These are phyloP conservation scores for Diploptera punctata DNA, from an alignment of 2,888 invertebrate species.

Conservation along the genomic window DNA sequence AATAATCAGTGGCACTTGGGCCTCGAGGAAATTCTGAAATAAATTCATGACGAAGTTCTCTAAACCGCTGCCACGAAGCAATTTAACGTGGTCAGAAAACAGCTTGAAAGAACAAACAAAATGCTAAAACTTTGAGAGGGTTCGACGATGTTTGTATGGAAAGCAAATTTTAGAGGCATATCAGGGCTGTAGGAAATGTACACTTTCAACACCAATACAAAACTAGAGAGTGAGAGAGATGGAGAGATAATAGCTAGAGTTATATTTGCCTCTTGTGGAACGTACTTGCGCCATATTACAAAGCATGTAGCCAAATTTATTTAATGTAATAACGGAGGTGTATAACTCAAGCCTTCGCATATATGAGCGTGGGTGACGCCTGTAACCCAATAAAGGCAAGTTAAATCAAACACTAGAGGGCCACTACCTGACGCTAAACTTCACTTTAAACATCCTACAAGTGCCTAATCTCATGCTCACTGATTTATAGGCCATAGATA, in stretches of 20 bases:
- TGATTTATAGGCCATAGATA: no score
- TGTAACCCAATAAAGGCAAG: constrained; percentile 20
- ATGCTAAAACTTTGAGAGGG: no score
- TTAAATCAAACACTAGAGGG: constrained; percentile 4
- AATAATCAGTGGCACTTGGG: no score
- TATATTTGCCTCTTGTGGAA: neutral
- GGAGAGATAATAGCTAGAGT: neutral
- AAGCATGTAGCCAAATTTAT: constrained; percentile 13
- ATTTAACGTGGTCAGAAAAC: no score
- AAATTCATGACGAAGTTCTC: no score
- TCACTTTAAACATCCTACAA: neutral
- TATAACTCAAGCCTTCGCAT: neutral
- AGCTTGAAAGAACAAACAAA: no score
- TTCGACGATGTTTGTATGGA: no score
- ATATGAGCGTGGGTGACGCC: neutral
- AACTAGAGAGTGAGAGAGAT: neutral
- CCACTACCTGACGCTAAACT: neutral
- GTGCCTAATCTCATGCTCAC: neutral
- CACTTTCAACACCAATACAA: neutral
- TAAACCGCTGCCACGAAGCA: no score
- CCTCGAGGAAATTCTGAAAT: no score
- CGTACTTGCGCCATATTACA: neutral
- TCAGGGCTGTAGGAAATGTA: neutral
- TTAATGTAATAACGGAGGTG: constrained; percentile 17
- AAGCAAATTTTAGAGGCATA: no score